Percentiles rank a stretch among this genome's conserved stretches.
Evolutionary conservation across 1,140 invertebrate genomes (phyloP).

Genomic region (Berghia stephanieae): DNA sequence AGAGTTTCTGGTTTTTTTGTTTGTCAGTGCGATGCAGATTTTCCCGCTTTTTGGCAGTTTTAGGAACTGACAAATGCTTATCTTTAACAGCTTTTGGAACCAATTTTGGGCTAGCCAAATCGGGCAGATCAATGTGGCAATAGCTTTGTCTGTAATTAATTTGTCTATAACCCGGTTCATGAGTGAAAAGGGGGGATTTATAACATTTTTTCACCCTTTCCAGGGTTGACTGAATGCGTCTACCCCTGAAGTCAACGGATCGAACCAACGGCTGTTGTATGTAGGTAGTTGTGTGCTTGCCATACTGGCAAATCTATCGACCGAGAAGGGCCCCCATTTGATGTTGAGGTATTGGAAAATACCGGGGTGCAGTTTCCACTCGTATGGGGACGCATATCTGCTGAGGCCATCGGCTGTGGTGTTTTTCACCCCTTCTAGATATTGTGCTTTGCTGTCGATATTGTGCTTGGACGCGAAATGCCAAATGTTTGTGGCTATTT

Average conservation of each 20-base stretch:
- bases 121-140: not conserved
- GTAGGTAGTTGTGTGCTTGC: not conserved
- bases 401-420: not conserved
- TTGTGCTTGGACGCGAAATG: not conserved
- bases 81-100: not conserved
- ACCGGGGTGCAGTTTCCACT: slow-evolving; percentile 2
- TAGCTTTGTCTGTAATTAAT: not conserved
- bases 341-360: not conserved
- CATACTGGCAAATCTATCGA: not conserved
- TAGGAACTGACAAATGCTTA: not conserved
- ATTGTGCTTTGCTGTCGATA: not conserved
- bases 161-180: not conserved
- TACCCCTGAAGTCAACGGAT: not conserved
- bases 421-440: not conserved
- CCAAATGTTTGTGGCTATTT: not conserved
- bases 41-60: not conserved
- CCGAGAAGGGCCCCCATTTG: not conserved
- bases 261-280: not conserved
- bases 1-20: not conserved
- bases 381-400: not conserved
- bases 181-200: not conserved
- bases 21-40: not conserved
- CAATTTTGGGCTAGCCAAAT: not conserved
- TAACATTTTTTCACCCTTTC: not conserved
- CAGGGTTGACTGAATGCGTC: not conserved